Evolutionary conservation across 2,797 vertebrate species (phyloP).

Genomic region (Gallirallus australis): DNA sequence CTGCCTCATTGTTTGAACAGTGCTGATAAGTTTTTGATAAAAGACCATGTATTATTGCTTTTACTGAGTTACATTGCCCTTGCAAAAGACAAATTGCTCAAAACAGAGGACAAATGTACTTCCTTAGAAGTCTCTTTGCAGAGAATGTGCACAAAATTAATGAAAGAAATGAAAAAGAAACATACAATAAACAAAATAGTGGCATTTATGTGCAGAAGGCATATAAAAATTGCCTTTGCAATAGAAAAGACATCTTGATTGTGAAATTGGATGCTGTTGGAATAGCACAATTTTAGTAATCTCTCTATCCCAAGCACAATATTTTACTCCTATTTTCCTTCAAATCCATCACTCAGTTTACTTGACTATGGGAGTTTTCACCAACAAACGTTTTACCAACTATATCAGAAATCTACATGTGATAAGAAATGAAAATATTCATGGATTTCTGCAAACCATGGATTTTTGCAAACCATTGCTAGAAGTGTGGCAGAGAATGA

Average conservation of each 20-base stretch:
- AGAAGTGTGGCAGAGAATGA: constrained; percentile 7
- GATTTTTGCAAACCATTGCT: too few relatives aligned
- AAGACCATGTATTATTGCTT: constrained; percentile 24
- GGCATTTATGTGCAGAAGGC: constrained; percentile 53
- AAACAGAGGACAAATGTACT: constrained; percentile 29
- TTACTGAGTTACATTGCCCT: not conserved
- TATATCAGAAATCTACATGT: constrained; percentile 55
- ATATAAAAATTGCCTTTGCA: constrained; percentile 49
- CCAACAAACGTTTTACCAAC: not conserved
- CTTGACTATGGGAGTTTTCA: not conserved
- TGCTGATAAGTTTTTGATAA: constrained; percentile 46
- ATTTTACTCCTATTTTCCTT: constrained; percentile 54
- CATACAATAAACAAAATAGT: constrained; percentile 29
- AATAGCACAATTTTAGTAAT: constrained; percentile 51
- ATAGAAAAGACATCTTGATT: constrained; percentile 62
- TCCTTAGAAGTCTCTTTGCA: not conserved
- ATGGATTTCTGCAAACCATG: constrained; percentile 14
- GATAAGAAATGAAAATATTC: constrained; percentile 67
- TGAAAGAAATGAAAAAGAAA: constrained; percentile 59
- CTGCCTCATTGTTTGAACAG: not conserved
- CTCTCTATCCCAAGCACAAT: constrained; percentile 29
- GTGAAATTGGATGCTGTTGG: constrained; percentile 50
- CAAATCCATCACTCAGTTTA: constrained; percentile 46
- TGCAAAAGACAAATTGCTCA: constrained; percentile 33
- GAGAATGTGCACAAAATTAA: constrained; percentile 32